Base-by-base conservation (phyloP, 1,140 invertebrate genomes). In the Rhizoglyphus robini region DNA sequence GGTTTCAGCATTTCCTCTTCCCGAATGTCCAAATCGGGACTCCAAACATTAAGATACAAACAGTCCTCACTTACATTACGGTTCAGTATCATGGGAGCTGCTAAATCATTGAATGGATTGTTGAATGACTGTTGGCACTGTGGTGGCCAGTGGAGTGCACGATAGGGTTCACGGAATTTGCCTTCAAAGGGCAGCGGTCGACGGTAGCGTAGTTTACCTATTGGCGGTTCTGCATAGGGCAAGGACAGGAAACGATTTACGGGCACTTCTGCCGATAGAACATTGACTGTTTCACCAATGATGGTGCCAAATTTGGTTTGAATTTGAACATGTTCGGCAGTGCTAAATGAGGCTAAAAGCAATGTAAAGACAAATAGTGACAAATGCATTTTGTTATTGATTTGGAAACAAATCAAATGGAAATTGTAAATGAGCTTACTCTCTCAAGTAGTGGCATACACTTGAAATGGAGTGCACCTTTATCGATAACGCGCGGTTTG, bases 171-270 rank as follows among this genome's bases (percentile, higher is more conserved):
- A 15, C 13, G 34, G 59, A 58, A 66, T n/a, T n/a, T n/a, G 20
- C 27, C 29, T 41, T 20, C 27, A 20, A 27, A 8, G 8, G 36
- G 36, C 31, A 61, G 18, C n/a, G 65, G 62, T 3, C 91, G 88
- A 61, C 87, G 83, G 77, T 95, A 97, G 67, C 93, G 81, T 46
- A 93, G 77, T 59, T 81, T 74, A 73, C 90, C 90, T 27, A 93
- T 58, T 0, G 93, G 92, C 73, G 94, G 94, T 76, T 94, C 86
- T 46, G 90, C 90, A 75, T 88, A 95, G 0, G 92, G 91, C 67
- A 95, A 91, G 25, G 90, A 88, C 69, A 87, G 81, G 84, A 88
- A 96, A 29, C 58, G 15, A 34, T 13, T 27, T 3, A 60, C 58
- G 1, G 58, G 58, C 4, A 13, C 18, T 29, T 60, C 29, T n/a